These are phyloP conservation scores for Varanus salvator DNA, from an alignment of 2,113 vertebrate species.

Conservation along the genomic window DNA sequence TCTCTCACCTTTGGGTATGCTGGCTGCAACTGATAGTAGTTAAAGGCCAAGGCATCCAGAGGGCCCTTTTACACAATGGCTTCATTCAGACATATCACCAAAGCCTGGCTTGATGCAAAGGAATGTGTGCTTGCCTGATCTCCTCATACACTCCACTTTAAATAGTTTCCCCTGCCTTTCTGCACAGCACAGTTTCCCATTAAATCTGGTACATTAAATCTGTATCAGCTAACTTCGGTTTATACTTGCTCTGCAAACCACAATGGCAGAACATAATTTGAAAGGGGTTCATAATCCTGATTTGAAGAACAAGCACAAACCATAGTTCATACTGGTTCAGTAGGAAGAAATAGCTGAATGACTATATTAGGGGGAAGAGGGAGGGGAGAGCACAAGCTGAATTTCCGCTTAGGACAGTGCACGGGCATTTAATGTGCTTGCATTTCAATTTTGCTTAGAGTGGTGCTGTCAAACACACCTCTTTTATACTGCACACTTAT, in stretches of 20 bases:
- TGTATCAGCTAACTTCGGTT: not conserved
- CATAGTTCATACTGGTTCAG: not conserved
- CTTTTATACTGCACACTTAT: not conserved
- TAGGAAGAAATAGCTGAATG: not conserved
- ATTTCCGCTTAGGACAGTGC: not conserved
- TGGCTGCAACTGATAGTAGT: too few species aligned
- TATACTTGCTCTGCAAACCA: not conserved
- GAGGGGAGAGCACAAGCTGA: not conserved
- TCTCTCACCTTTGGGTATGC: too few species aligned
- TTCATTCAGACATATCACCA: not conserved
- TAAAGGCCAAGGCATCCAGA: too few species aligned
- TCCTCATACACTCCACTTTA: not conserved
- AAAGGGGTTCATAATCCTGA: not conserved
- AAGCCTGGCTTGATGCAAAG: not conserved
- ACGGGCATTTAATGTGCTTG: not conserved
- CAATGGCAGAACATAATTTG: not conserved
- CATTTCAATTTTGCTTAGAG: not conserved
- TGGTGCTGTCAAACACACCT: not conserved
- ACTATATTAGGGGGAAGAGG: not conserved
- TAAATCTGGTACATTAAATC: not conserved
- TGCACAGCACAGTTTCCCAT: not conserved
- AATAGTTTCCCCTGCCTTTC: not conserved
- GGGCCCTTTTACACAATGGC: too few species aligned
- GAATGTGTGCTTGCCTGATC: not conserved
- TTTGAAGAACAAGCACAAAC: not conserved